Percentiles rank a stretch among this genome's conserved stretches.
Evolutionary conservation across 2,888 invertebrate genomes (phyloP).

Genomic region (Leucozona laternaria): DNA sequence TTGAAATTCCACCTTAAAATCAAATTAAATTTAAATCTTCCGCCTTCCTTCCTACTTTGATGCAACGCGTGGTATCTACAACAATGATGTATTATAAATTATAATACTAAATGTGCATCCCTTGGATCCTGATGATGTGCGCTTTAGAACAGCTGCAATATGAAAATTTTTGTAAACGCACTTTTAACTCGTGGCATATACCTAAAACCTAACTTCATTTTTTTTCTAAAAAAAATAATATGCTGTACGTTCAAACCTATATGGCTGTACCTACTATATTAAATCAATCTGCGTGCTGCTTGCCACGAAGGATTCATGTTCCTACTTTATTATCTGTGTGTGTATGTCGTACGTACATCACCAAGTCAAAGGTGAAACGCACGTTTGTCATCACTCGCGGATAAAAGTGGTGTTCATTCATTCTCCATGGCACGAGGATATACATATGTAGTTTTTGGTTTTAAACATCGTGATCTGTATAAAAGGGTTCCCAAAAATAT

Average conservation of each 20-base stretch:
- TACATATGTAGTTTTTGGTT: background rate
- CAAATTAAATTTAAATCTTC: slow-evolving; percentile 29
- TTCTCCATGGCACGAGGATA: slow-evolving; percentile 68
- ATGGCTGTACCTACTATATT: background rate
- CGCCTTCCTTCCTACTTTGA: slow-evolving; percentile 3
- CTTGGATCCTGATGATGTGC: background rate
- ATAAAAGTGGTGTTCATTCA: slow-evolving; percentile 31
- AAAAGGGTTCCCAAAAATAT: slow-evolving; percentile 50
- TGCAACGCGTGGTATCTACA: background rate
- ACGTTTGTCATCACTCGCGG: slow-evolving; percentile 59
- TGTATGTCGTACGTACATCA: background rate
- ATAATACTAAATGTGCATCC: slow-evolving; percentile 38
- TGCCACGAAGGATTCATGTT: slow-evolving; percentile 40
- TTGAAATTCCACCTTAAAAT: slow-evolving; percentile 34
- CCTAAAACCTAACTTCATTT: background rate
- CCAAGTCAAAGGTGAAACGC: slow-evolving; percentile 69
- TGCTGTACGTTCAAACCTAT: slow-evolving; percentile 57
- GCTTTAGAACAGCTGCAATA: slow-evolving; percentile 50
- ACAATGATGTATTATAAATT: slow-evolving; percentile 4
- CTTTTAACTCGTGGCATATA: slow-evolving; percentile 68
- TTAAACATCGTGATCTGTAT: slow-evolving; percentile 16
- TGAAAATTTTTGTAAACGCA: slow-evolving; percentile 69
- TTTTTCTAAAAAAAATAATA: background rate
- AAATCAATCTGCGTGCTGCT: slow-evolving; percentile 69
- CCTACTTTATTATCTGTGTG: background rate